phyloP scores from a whole-genome alignment of 2,888 invertebrate species.

The Dasysyrphus albostriatus region DNA sequence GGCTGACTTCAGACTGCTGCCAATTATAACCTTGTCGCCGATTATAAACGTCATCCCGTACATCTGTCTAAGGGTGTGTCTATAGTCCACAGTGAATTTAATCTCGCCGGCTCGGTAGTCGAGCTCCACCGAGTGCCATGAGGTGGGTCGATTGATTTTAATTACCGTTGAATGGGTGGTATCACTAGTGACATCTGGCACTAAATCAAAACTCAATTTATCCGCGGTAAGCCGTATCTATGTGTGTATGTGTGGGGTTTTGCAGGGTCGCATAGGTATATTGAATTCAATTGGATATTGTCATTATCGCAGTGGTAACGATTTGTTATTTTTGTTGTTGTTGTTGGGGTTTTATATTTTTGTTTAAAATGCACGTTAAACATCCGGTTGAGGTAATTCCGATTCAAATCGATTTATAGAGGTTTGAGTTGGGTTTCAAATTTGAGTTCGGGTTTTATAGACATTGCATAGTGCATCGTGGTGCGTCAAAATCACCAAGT shows the following conservation, averaged over 20 bases:
- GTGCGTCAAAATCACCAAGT: conserved; percentile 23
- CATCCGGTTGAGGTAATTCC: conserved; percentile 67
- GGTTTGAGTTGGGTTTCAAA: neutral
- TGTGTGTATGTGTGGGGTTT: neutral
- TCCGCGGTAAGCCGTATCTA: conserved; percentile 92
- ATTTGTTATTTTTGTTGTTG: conserved; percentile 18
- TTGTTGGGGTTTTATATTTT: conserved; percentile 48
- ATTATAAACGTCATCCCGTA: conserved; percentile 88
- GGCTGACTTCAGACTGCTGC: conserved; percentile 90
- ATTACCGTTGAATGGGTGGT: conserved; percentile 91
- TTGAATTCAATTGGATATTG: conserved; percentile 29
- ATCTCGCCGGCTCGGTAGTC: conserved; percentile 91
- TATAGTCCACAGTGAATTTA: conserved; percentile 90
- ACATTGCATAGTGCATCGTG: neutral
- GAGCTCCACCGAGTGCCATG: conserved; percentile 93
- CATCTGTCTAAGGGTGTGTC: conserved; percentile 89
- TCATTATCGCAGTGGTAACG: conserved; percentile 35
- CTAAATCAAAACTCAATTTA: conserved; percentile 92
- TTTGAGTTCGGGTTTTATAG: conserved; percentile 11
- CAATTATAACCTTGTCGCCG: conserved; percentile 90
- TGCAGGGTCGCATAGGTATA: neutral
- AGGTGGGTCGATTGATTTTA: conserved; percentile 91
- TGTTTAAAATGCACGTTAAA: conserved; percentile 63
- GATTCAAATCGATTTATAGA: conserved; percentile 54
- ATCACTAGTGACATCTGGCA: conserved; percentile 90